Conservation (phyloP, 1,140 invertebrate species). For the Ganaspis sp. region DNA sequence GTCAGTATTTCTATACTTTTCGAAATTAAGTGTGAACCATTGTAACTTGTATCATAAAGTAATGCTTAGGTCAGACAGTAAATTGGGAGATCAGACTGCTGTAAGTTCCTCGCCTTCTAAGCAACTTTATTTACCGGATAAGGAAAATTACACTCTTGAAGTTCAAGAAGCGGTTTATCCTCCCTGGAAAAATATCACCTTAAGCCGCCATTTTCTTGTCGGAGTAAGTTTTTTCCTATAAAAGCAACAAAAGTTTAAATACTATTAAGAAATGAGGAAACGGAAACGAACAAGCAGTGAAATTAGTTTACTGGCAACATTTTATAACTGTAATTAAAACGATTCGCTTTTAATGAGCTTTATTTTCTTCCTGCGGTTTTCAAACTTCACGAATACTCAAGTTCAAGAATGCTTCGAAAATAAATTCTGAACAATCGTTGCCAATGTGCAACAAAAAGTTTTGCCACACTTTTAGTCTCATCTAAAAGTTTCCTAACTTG, state of each 20-base stretch:
- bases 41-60: not conserved
- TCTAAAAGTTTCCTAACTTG: not conserved
- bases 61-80: not conserved
- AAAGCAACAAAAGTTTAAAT: not conserved
- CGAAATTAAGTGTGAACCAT: not conserved
- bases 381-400: not conserved
- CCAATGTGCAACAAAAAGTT: not conserved
- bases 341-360: not conserved
- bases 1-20: not conserved
- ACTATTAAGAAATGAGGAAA: not conserved
- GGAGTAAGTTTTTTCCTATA: not conserved
- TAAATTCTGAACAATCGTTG: not conserved
- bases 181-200: not conserved
- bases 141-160: conserved; percentile 19
- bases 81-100: not conserved
- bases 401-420: not conserved
- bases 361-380: not conserved
- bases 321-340: not conserved
- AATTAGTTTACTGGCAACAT: not conserved
- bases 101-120: not conserved
- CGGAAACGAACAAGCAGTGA: not conserved
- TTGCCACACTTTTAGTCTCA: not conserved
- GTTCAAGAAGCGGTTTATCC: conserved; percentile 11
- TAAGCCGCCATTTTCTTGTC: conserved; percentile 1
- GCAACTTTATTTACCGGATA: not conserved